Evolutionary conservation across 2,888 invertebrate species (phyloP).

Genomic region (Trachelus iudaicus): DNA sequence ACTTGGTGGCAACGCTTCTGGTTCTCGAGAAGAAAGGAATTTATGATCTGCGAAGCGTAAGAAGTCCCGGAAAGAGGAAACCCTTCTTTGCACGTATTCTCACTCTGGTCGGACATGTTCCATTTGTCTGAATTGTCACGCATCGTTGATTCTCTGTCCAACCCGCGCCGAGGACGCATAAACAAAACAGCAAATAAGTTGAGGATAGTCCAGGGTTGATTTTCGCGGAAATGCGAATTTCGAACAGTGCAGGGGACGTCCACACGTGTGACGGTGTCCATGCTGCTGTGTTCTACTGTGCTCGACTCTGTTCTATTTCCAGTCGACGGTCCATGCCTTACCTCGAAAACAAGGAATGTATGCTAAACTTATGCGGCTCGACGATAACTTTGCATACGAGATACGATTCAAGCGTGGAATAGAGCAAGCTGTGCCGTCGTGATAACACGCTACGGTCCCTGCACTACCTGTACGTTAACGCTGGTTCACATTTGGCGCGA

Average conservation of each 20-base stretch:
- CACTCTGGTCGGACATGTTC: neutral
- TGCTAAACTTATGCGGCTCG: constrained; percentile 49
- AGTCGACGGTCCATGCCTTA: constrained; percentile 28
- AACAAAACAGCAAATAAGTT: constrained; percentile 47
- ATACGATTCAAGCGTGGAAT: constrained; percentile 46
- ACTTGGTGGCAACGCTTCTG: neutral
- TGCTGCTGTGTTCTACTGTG: neutral
- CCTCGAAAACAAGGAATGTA: constrained; percentile 52
- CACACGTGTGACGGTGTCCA: neutral
- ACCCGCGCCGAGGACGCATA: constrained; percentile 34
- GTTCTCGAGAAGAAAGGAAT: constrained; percentile 4
- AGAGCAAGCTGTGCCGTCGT: constrained; percentile 47
- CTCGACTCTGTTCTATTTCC: neutral
- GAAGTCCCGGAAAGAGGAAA: neutral
- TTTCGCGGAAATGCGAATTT: neutral
- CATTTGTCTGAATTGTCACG: constrained; percentile 37
- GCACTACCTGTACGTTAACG: neutral
- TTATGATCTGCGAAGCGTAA: constrained; percentile 24
- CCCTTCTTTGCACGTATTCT: neutral
- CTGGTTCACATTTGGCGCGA: neutral
- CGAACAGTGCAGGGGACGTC: neutral
- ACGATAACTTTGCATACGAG: constrained; percentile 49
- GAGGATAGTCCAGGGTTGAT: neutral
- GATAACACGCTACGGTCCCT: constrained; percentile 1
- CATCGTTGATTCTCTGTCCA: constrained; percentile 43